Evolutionary conservation across 2,113 vertebrate species (phyloP).

Genomic region (Periophthalmodon schlosseri): DNA sequence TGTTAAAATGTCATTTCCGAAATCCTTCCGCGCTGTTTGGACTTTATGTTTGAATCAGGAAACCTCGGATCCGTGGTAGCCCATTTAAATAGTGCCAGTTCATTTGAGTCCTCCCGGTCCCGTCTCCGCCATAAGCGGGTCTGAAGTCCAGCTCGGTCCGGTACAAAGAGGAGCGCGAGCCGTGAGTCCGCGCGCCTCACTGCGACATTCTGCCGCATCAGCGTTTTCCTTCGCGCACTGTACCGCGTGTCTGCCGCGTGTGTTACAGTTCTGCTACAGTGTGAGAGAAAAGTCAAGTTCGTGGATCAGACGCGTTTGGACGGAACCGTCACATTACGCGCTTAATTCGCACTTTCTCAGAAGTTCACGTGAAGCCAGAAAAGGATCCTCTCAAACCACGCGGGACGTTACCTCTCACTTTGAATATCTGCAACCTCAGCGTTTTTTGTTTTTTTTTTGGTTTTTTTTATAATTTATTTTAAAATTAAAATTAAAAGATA

Average conservation of each 20-base stretch:
- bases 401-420: neutral
- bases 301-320: neutral
- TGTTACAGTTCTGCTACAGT: neutral
- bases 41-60: neutral
- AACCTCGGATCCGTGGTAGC: too few species aligned
- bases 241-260: neutral
- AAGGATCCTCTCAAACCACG: too few species aligned
- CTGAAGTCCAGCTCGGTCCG: neutral
- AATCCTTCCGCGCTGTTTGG: too few species aligned
- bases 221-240: neutral
- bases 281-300: too few species aligned
- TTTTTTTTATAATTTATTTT: neutral
- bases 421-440: neutral
- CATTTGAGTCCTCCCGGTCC: too few species aligned
- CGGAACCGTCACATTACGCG: neutral
- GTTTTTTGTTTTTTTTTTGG: neutral
- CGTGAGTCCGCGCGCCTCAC: neutral
- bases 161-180: neutral
- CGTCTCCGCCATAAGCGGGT: neutral
- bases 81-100: too few species aligned
- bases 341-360: too few species aligned
- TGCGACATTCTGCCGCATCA: conserved; percentile 8
- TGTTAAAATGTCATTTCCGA: too few species aligned
- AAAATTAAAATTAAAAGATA: too few species aligned
- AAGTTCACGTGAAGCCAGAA: too few species aligned